phyloP scores from a whole-genome alignment of 2,113 vertebrate genomes.

The Peromyscus californicus region DNA sequence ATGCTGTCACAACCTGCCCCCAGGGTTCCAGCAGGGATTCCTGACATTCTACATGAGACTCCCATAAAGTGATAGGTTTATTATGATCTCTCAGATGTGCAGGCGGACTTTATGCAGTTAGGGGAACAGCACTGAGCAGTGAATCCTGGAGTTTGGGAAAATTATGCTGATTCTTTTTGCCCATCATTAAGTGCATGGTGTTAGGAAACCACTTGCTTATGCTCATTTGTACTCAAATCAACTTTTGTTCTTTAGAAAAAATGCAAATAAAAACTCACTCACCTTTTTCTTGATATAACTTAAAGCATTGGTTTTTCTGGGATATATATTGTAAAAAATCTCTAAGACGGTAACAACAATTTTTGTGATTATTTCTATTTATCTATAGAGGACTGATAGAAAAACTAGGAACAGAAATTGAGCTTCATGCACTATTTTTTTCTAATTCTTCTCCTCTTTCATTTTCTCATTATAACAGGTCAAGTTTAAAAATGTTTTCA shows the following conservation, averaged over 20 bases:
- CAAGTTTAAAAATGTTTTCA: constrained; percentile 13
- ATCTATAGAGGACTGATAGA: not conserved
- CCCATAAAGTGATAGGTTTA: not conserved
- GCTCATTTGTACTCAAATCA: not conserved
- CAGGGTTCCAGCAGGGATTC: constrained; percentile 7
- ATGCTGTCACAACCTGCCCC: constrained; percentile 49
- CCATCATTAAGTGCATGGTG: not conserved
- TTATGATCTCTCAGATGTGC: constrained; percentile 13
- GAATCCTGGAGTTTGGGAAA: not conserved
- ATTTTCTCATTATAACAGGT: constrained; percentile 34
- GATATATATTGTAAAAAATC: not conserved
- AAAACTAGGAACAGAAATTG: constrained; percentile 25
- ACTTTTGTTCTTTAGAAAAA: not conserved
- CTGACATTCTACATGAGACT: not conserved
- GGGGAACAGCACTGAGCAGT: not conserved
- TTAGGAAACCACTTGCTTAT: not conserved
- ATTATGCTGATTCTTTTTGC: not conserved
- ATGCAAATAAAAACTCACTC: constrained; percentile 36
- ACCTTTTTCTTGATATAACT: not conserved
- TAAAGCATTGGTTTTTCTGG: constrained; percentile 29
- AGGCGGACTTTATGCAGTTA: not conserved
- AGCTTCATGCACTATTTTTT: not conserved
- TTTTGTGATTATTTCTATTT: constrained; percentile 12
- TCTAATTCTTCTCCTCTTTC: not conserved
- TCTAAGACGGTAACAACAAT: constrained; percentile 6